phyloP scores from a whole-genome alignment of 2,797 vertebrate genomes.

The Acrossocheilus fasciatus region DNA sequence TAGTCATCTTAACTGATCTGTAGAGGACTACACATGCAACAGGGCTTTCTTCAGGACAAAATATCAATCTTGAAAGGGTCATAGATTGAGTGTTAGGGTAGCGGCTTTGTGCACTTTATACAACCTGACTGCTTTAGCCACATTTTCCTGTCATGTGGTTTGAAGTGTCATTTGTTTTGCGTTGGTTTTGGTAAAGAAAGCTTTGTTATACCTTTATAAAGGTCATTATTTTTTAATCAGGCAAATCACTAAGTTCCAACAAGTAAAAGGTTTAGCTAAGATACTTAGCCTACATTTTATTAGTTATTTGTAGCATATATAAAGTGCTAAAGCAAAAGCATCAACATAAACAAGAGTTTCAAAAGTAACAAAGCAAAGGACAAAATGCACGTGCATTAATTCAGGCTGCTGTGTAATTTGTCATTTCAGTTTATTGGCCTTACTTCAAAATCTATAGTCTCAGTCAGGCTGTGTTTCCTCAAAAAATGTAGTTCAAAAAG shows the following conservation, averaged over 20 bases:
- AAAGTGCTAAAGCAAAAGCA: not conserved
- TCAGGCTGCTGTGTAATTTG: not conserved
- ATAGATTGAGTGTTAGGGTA: not conserved
- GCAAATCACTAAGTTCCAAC: too few relatives aligned
- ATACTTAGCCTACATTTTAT: not conserved
- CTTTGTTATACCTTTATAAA: not conserved
- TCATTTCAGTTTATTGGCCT: not conserved
- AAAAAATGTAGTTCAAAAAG: not conserved
- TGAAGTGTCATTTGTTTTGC: not conserved
- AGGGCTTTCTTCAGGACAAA: not conserved
- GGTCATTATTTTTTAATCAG: too few relatives aligned
- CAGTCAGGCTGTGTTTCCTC: not conserved
- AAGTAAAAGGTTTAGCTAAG: too few relatives aligned
- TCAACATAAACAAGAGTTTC: not conserved
- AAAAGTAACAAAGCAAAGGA: not conserved
- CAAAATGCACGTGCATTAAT: not conserved
- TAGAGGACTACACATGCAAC: not conserved
- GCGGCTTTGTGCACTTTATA: not conserved
- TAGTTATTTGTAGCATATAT: not conserved
- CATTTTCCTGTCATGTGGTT: slow-evolving; percentile 16
- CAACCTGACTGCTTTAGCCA: not conserved
- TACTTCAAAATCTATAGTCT: not conserved
- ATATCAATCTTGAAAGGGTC: not conserved
- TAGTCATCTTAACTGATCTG: not conserved
- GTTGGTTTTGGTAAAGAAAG: not conserved